Evolutionary conservation across 2,888 invertebrate species (phyloP), one percentile per base, ranked within the genome.

Genomic region (Arge pagana): DNA sequence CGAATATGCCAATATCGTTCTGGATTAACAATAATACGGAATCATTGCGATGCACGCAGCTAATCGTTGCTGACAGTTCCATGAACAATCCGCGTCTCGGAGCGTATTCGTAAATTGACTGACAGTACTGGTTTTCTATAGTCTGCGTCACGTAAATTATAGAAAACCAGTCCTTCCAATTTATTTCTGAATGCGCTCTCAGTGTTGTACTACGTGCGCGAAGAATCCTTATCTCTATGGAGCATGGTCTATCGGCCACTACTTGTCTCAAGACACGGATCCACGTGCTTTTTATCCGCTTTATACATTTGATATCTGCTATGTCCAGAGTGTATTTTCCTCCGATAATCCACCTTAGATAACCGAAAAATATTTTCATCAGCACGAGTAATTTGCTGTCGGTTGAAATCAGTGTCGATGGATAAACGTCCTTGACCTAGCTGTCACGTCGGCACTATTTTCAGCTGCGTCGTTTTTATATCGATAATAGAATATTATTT

Each of bases 241-340:
- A 45, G 33, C 45, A 33, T 35, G 45, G 4, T 24, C 23, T 45
- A 33, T 13, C n/a, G 7, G 10, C 35, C 13, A 45, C 45, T 45
- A 45, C 39, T 50, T 40, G 50, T 50, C 50, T 50, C 33, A 50
- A 31, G 39, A 50, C 50, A 31, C 50, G 50, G 50, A 50, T 50
- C 50, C 50, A 50, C 50, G 50, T 50, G 50, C 50, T 50, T 50
- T 50, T 41, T 31, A 31, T 40, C 7, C 50, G 28, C 33, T 15
- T 23, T 45, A n/a, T n/a, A 33, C 4, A 23, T 3, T 45, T 18
- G 15, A 4, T 6, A 23, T 33, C 16, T 7, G 23, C 21, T 30
- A 10, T 23, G 23, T 2, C n/a, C 23, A 21, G 6, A 2, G 13
- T n/a, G n/a, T 23, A 13, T 31, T 31, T 41, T 33, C 11, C 33